A percentile compares a stretch with the other conserved stretches of the same genome.
Conservation (phyloP, 2,113 vertebrate genomes). For the Meriones unguiculatus region DNA sequence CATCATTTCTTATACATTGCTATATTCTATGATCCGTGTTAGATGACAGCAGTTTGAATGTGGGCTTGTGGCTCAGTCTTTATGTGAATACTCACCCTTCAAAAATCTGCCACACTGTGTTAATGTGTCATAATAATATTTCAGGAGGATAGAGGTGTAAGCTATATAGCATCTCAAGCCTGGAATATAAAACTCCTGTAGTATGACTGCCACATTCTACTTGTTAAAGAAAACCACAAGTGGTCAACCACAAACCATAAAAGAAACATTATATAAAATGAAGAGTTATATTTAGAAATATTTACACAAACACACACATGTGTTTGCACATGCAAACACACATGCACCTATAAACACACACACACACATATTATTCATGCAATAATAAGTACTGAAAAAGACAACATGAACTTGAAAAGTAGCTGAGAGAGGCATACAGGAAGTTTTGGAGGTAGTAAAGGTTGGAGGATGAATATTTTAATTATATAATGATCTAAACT, state of each 20-base stretch:
- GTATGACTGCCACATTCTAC: neutral
- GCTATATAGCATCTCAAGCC: fast-evolving
- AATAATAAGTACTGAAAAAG: neutral
- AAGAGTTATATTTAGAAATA: neutral
- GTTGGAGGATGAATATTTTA: neutral
- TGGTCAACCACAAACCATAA: neutral
- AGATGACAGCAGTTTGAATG: too few species aligned
- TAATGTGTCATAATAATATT: neutral
- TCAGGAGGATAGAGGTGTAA: neutral
- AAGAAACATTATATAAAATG: neutral
- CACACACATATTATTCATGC: neutral
- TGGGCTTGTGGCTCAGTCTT: neutral
- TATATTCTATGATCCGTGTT: neutral
- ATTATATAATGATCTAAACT: neutral
- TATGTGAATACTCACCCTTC: neutral
- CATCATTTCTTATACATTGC: fast-evolving
- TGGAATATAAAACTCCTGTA: neutral
- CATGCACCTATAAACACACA: neutral
- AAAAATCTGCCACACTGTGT: neutral
- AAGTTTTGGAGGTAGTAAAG: neutral
- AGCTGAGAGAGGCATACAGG: too few species aligned
- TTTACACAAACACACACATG: too few species aligned
- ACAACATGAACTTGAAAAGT: neutral
- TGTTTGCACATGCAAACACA: neutral
- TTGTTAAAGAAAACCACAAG: neutral